Percentiles rank a stretch among this genome's conserved stretches.
Conservation (phyloP, 2,888 invertebrate genomes). For the Bombylius major region DNA sequence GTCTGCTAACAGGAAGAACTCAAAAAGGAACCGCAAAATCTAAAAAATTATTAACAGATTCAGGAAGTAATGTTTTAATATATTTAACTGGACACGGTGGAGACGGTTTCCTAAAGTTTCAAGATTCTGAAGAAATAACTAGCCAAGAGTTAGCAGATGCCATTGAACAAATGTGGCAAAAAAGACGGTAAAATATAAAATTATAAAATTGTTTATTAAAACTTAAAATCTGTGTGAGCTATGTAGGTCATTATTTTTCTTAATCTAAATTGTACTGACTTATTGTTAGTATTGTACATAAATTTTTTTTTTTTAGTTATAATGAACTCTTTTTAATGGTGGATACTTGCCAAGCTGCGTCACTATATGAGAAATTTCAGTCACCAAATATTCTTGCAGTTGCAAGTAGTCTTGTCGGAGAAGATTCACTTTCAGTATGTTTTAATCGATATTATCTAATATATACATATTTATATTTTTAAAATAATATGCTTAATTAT, state of each 20-base stretch:
- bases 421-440: conserved; percentile 88
- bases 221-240: too few relatives aligned
- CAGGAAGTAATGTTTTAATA: conserved; percentile 91
- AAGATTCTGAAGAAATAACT: conserved; percentile 97
- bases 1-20: conserved; percentile 85
- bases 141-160: conserved; percentile 98
- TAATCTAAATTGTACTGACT: too few relatives aligned
- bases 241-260: too few relatives aligned
- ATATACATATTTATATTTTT: not conserved
- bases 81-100: conserved; percentile 96
- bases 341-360: conserved; percentile 98
- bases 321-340: conserved; percentile 98
- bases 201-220: not conserved
- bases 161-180: conserved; percentile 99
- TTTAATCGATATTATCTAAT: not conserved
- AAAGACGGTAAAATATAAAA: conserved; percentile 54
- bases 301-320: conserved; percentile 48
- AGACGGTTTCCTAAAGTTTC: conserved; percentile 98
- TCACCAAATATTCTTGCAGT: conserved; percentile 97
- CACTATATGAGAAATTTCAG: conserved; percentile 95
- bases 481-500: not conserved
- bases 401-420: conserved; percentile 95
- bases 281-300: too few relatives aligned
- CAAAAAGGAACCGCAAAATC: conserved; percentile 89
- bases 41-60: conserved; percentile 88